Evolutionary conservation across 2,797 vertebrate genomes (phyloP).

Genomic region (Coreius guichenoti): DNA sequence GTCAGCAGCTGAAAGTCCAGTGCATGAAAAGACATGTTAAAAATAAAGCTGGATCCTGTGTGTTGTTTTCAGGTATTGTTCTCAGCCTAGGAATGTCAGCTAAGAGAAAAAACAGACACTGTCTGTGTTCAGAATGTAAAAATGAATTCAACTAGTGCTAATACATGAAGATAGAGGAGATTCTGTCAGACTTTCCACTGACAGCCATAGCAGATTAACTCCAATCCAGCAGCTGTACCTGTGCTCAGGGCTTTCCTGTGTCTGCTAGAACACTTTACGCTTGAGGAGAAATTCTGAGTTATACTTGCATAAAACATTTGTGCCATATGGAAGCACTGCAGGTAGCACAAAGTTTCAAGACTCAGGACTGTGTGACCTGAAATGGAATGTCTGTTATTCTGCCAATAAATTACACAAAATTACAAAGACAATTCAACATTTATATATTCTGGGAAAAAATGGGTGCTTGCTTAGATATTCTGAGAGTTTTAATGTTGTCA

Average conservation of each 20-base stretch:
- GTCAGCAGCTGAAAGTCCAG: neutral
- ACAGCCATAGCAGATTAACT: constrained; percentile 50
- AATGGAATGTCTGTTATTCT: constrained; percentile 5
- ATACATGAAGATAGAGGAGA: constrained; percentile 52
- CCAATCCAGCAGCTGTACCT: constrained; percentile 47
- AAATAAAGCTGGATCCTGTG: constrained; percentile 38
- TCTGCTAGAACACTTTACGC: constrained; percentile 33
- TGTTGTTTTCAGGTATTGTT: constrained; percentile 59
- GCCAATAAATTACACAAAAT: constrained; percentile 12
- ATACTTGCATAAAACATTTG: neutral
- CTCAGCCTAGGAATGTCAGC: constrained; percentile 54
- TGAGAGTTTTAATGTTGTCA: neutral
- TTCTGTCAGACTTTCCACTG: constrained; percentile 56
- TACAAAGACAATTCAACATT: neutral
- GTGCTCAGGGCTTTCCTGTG: constrained; percentile 29
- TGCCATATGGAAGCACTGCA: constrained; percentile 19
- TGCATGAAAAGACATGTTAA: neutral
- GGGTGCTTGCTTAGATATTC: neutral
- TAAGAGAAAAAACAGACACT: constrained; percentile 52
- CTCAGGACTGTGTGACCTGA: constrained; percentile 7
- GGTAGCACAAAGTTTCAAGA: neutral
- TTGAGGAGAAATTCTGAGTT: constrained; percentile 13
- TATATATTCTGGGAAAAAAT: neutral
- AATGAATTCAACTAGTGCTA: constrained; percentile 60
- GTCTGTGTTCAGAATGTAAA: constrained; percentile 58